Conservation (phyloP, 2,888 invertebrate species). For the Argyresthia goedartella region DNA sequence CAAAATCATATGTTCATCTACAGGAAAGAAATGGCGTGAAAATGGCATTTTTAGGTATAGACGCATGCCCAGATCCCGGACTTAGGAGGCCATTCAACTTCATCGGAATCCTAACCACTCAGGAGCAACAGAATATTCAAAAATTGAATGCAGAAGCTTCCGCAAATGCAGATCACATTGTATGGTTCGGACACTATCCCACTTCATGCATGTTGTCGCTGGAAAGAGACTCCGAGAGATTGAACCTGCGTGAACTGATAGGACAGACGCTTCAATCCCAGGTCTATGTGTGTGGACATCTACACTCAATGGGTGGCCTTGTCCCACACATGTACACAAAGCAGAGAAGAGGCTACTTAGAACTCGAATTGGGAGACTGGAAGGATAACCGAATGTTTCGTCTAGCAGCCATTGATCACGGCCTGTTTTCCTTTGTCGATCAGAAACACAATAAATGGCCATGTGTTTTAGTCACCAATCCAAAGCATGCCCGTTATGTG, state of each 20-base stretch:
- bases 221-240: constrained; percentile 51
- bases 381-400: constrained; percentile 90
- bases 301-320: constrained; percentile 85
- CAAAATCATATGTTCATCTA: constrained; percentile 80
- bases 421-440: constrained; percentile 88
- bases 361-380: constrained; percentile 94
- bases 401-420: constrained; percentile 89
- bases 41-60: constrained; percentile 88
- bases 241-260: constrained; percentile 69
- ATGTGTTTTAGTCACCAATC: constrained; percentile 87
- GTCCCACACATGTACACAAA: constrained; percentile 89
- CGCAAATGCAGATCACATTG: constrained; percentile 46
- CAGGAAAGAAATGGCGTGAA: constrained; percentile 67
- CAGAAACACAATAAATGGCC: constrained; percentile 84
- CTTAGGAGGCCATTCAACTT: constrained; percentile 92
- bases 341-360: constrained; percentile 85
- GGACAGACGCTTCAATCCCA: constrained; percentile 73
- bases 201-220: constrained; percentile 85
- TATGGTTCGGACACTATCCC: constrained; percentile 91
- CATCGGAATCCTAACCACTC: constrained; percentile 77
- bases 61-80: constrained; percentile 90
- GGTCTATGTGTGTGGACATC: constrained; percentile 91
- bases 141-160: constrained; percentile 70
- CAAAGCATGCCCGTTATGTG: constrained; percentile 84
- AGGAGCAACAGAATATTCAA: constrained; percentile 71